Evolutionary conservation across 2,888 invertebrate species (phyloP).

Genomic region (Alloplasta piceator): DNA sequence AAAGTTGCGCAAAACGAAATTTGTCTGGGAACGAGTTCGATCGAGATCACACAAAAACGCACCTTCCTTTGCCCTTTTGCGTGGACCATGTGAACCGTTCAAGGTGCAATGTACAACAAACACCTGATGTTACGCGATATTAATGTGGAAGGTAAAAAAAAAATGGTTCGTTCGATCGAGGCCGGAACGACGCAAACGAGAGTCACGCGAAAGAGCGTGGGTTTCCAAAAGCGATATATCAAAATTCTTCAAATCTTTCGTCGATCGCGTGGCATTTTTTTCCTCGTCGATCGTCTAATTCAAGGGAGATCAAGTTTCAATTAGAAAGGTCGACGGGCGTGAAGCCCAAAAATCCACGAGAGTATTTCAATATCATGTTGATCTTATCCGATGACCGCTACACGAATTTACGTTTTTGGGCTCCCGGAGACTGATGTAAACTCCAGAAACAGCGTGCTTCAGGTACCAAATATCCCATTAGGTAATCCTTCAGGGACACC

Average conservation of each 20-base stretch:
- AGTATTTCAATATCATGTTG: slow-evolving; percentile 26
- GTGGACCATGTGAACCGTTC: slow-evolving; percentile 9
- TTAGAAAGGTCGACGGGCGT: slow-evolving; percentile 43
- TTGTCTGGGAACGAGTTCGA: slow-evolving; percentile 21
- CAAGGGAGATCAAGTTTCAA: slow-evolving; percentile 23
- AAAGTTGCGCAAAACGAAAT: slow-evolving; percentile 37
- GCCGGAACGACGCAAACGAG: slow-evolving; percentile 4
- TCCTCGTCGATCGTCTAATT: slow-evolving; percentile 10
- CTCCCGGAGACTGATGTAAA: slow-evolving; percentile 18
- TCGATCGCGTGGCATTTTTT: slow-evolving; percentile 12
- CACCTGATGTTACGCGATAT: background rate
- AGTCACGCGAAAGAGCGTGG: background rate
- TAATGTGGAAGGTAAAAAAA: slow-evolving; percentile 21
- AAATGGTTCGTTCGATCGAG: slow-evolving; percentile 1
- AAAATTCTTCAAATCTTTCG: slow-evolving; percentile 4
- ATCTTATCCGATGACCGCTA: slow-evolving; percentile 31
- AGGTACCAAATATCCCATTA: slow-evolving; percentile 19
- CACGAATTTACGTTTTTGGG: background rate
- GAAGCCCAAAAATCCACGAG: slow-evolving; percentile 26
- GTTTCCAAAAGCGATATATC: slow-evolving; percentile 1
- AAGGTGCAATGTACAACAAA: slow-evolving; percentile 31
- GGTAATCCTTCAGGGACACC: slow-evolving; percentile 54
- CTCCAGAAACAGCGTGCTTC: slow-evolving; percentile 7
- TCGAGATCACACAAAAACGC: slow-evolving; percentile 16
- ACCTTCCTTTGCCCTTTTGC: slow-evolving; percentile 27